Percentiles rank a stretch among this genome's conserved stretches.
Conservation (phyloP, 2,888 invertebrate species). For the Cryptocephalus moraei region DNA sequence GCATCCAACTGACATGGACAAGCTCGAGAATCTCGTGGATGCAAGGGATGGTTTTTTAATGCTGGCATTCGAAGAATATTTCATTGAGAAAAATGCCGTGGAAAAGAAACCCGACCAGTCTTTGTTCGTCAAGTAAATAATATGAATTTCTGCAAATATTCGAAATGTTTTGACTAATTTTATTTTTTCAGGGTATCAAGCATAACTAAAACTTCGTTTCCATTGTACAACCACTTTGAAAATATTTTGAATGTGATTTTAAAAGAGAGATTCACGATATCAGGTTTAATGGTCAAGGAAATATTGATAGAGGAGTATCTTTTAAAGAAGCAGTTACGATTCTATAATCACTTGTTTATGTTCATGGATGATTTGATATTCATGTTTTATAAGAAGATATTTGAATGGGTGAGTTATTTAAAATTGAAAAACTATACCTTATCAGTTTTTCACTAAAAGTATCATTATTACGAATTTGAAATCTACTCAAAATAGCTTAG, state of each 20-base stretch:
- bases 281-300: constrained; percentile 32
- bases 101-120: constrained; percentile 3
- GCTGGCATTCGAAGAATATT: constrained; percentile 38
- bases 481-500: too few species aligned
- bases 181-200: constrained; percentile 24
- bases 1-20: constrained; percentile 27
- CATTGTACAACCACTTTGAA: constrained; percentile 28
- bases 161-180: neutral
- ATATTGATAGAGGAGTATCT: constrained; percentile 28
- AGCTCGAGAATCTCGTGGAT: constrained; percentile 30
- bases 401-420: constrained; percentile 23
- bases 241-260: constrained; percentile 24
- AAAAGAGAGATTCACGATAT: constrained; percentile 28
- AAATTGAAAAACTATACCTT: too few species aligned
- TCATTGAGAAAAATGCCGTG: constrained; percentile 19
- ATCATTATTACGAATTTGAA: too few species aligned
- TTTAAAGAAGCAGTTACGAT: constrained; percentile 29
- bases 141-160: neutral
- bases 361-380: constrained; percentile 33
- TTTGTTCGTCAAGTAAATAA: constrained; percentile 22
- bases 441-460: too few species aligned
- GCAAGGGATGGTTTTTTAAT: constrained; percentile 36
- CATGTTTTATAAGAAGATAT: constrained; percentile 31
- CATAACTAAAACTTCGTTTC: constrained; percentile 27
- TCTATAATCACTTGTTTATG: constrained; percentile 31